Conservation (phyloP, 2,797 vertebrate species). For the Arnoldichthys spilopterus region DNA sequence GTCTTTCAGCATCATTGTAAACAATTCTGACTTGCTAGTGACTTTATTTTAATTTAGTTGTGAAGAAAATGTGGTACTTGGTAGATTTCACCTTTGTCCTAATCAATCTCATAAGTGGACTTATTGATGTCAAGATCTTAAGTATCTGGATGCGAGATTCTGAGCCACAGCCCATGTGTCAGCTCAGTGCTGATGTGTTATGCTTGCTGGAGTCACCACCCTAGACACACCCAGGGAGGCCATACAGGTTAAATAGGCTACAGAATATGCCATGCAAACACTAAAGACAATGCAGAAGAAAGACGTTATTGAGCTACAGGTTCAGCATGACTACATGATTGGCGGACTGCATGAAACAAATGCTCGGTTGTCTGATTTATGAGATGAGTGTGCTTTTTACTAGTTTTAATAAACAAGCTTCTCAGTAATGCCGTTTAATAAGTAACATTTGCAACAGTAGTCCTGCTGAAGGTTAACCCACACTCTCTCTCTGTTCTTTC, state of each 20-base stretch:
- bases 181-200: not conserved
- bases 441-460: not conserved
- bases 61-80: no score
- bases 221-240: slow-evolving; percentile 38
- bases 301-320: not conserved
- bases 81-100: no score
- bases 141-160: slow-evolving; percentile 28
- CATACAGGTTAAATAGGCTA: not conserved
- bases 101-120: no score
- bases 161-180: slow-evolving; percentile 28
- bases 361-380: not conserved
- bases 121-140: not conserved
- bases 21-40: no score
- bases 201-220: slow-evolving; percentile 8
- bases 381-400: not conserved
- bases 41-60: no score
- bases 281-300: not conserved
- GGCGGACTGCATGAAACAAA: not conserved
- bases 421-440: not conserved
- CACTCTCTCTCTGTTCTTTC: not conserved
- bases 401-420: not conserved
- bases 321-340: not conserved
- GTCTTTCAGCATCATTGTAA: no score
- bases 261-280: slow-evolving; percentile 18
- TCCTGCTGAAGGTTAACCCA: not conserved